phyloP scores from a whole-genome alignment of 2,113 vertebrate genomes.

The Cavia aperea region DNA sequence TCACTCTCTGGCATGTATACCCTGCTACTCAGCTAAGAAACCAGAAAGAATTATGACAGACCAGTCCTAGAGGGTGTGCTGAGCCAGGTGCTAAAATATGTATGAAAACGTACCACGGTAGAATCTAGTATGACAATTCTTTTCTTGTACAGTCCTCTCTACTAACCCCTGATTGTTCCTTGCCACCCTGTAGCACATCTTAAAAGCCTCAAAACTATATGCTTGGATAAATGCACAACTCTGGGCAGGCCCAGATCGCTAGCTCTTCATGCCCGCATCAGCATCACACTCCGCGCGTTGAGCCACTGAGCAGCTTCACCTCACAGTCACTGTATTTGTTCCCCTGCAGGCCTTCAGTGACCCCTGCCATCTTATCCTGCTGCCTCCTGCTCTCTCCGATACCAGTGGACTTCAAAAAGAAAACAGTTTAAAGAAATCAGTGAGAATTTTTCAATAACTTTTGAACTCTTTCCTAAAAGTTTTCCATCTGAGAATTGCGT shows the following conservation, averaged over 20 bases:
- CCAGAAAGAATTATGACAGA: background rate
- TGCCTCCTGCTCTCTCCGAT: background rate
- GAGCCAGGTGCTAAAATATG: background rate
- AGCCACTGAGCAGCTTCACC: background rate
- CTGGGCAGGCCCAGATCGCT: background rate
- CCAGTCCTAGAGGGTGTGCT: background rate
- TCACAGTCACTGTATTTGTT: background rate
- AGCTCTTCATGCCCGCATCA: background rate
- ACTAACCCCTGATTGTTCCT: background rate
- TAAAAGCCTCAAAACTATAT: constrained; percentile 36
- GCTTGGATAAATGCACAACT: background rate
- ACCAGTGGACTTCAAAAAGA: constrained; percentile 8
- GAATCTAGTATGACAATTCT: background rate
- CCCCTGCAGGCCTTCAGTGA: background rate
- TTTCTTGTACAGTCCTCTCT: background rate
- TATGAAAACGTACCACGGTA: background rate
- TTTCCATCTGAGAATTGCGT: background rate
- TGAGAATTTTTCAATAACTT: background rate
- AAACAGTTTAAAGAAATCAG: background rate
- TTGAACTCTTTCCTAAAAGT: background rate
- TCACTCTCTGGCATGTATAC: background rate
- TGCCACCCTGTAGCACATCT: background rate
- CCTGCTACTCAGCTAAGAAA: background rate
- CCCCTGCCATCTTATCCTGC: background rate
- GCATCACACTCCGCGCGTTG: background rate